These are phyloP conservation scores for Arion vulgaris DNA, from an alignment of 1,140 invertebrate species.

Conservation along the genomic window DNA sequence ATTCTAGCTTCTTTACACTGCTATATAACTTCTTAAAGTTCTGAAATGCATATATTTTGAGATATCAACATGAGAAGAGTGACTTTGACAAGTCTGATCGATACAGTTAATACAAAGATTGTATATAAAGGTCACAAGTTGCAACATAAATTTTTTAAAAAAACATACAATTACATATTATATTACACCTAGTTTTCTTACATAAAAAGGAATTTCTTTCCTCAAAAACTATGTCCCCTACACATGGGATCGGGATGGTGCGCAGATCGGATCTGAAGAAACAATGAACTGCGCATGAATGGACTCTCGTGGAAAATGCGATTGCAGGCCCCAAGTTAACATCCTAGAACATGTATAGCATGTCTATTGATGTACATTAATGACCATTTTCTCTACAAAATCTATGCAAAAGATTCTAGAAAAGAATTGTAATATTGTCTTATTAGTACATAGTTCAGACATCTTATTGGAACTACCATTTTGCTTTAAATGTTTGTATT, in stretches of 20 bases:
- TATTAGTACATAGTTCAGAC: too few relatives aligned
- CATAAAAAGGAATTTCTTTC: constrained; percentile 31
- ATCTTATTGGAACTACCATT: too few relatives aligned
- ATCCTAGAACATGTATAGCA: constrained; percentile 19
- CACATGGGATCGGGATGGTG: constrained; percentile 38
- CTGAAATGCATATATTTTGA: too few relatives aligned
- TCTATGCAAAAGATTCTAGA: too few relatives aligned
- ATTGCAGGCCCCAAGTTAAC: neutral
- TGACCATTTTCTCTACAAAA: too few relatives aligned
- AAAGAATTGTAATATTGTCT: too few relatives aligned
- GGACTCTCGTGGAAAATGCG: constrained; percentile 27
- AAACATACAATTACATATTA: neutral
- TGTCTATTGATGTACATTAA: too few relatives aligned
- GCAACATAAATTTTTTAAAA: too few relatives aligned
- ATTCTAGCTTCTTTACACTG: too few relatives aligned
- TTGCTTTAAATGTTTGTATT: too few relatives aligned
- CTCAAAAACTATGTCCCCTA: constrained; percentile 28
- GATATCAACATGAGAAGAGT: too few relatives aligned
- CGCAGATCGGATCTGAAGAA: constrained; percentile 39
- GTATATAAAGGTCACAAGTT: neutral
- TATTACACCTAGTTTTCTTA: constrained; percentile 7
- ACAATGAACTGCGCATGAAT: constrained; percentile 38
- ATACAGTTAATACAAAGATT: neutral
- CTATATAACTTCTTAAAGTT: too few relatives aligned
- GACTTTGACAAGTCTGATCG: neutral